Evolutionary conservation across 2,888 invertebrate species (phyloP), one percentile per base, ranked within the genome.

Genomic region (Epsilonema sp.): DNA sequence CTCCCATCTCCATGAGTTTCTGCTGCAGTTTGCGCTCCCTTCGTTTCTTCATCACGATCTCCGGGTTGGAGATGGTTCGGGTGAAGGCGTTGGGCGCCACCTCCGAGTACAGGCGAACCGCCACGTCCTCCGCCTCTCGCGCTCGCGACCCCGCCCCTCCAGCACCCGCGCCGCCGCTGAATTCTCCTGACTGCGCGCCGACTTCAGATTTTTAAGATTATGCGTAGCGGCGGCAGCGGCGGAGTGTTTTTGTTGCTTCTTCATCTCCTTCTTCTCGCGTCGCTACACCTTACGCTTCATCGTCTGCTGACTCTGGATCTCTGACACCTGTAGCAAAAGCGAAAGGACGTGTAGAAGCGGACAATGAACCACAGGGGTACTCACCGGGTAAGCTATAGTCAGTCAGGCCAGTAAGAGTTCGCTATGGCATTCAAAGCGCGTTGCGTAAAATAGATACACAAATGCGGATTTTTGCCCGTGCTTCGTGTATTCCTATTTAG

Each of bases 11-110:
- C 31, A 92, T 86, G 61, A 97, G 72, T 69, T 90, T 90, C 64
- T 83, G 78, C 67, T 97, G 94, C 46, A 94, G 75, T 67, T 92
- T 92, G 69, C 92, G 89, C 63, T 94, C 92, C 23, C 97, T 73
- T 46, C 92, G 74, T 44, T 92, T 77, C 53, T 90, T 76, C 97
- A 99, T 97, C 58, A 99, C 97, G 51, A 92, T 90, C 73, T 97
- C 97, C 2, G 97, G 97, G 73, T 97, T 99, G 53, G 92, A 94
- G 66, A 99, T 97, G 59, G 90, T 92, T 61, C 97, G 76, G 43
- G 94, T 97, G 70, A 97, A 97, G 59, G 87, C 90, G 45, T 90
- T 92, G 71, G 94, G 90, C 24, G 94, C 94, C 58, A 94, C 70
- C 72, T 92, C 92, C 37, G 59, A 78, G 55, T 67, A 70, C 43